Evolutionary conservation across 2,113 vertebrate species (phyloP), one percentile per base, ranked within the genome.

Genomic region (Mixornis gularis): DNA sequence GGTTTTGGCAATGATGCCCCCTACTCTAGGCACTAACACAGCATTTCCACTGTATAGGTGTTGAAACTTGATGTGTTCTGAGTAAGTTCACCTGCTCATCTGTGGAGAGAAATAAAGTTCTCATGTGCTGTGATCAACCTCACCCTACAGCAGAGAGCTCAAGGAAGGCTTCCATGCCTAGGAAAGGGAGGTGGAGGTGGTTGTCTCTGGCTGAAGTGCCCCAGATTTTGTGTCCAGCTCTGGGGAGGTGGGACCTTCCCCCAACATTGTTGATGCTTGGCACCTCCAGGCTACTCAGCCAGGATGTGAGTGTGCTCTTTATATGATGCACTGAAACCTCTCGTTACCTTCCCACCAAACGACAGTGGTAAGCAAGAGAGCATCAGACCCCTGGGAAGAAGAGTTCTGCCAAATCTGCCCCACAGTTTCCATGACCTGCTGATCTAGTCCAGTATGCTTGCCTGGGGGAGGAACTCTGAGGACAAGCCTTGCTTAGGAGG

Each of bases 1-100:
- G 8, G 0, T 68, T 64, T 79, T 76, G 70, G 5, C 22, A 44
- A 1, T 52, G 27, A 5, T 52, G 30, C 2, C 3, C 3, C 4
- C 21, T 52, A 1, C 8, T 68, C 13, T 6, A 17, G 30, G 21
- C 17, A 52, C 40, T 26, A 68, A 1, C 0, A 0, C 17, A 40
- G 13, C 25, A 41, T 40, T 68, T 64, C 27, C 13, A 25, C 7
- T 3, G 4, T 60, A 1, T n/a, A 40, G 27, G 8, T 43, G 34
- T 32, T 51, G 20, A 72, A 82, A 59, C 4, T 40, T 60, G 13
- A 34, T 29, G 30, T 87, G 24, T 19, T 34, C 53, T 27, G 29
- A 32, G 19, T 10, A 52, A 24, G 8, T 44, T 60, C 21, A 17
- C 6, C 25, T 46, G 70, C 34, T 63, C 26, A 40, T 19, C 5